Evolutionary conservation across 2,888 invertebrate genomes (phyloP).

Genomic region (Eueremaeus valkanovi): DNA sequence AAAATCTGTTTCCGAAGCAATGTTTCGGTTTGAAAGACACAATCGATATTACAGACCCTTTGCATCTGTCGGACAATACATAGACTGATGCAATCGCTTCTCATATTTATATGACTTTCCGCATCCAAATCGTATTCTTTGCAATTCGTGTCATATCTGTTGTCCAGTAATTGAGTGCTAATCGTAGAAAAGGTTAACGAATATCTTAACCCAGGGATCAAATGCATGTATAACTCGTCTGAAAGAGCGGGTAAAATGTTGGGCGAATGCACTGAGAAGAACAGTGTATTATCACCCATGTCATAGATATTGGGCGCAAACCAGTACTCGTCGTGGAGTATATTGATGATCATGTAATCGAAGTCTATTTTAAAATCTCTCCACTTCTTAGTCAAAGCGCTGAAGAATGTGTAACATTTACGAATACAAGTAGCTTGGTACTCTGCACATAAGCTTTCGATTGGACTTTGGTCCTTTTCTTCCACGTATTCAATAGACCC

Average conservation of each 20-base stretch:
- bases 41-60: background rate
- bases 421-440: background rate
- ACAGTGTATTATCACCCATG: background rate
- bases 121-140: background rate
- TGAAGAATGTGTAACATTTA: conserved; percentile 25
- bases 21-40: background rate
- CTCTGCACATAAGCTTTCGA: background rate
- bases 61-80: background rate
- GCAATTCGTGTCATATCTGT: background rate
- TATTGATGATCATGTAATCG: background rate
- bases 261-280: background rate
- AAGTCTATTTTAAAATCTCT: background rate
- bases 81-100: conserved; percentile 1
- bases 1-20: background rate
- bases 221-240: background rate
- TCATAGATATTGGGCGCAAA: background rate
- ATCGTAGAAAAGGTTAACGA: background rate
- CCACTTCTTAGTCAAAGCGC: background rate
- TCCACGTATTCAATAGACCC: background rate
- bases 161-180: background rate
- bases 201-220: background rate
- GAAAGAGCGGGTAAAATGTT: background rate
- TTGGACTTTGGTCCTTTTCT: background rate
- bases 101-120: background rate
- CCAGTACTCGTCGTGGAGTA: background rate